A percentile compares a stretch with the other conserved stretches of the same genome.
phyloP scores from a whole-genome alignment of 1,140 invertebrate genomes.

The Scaptomyza hsui region DNA sequence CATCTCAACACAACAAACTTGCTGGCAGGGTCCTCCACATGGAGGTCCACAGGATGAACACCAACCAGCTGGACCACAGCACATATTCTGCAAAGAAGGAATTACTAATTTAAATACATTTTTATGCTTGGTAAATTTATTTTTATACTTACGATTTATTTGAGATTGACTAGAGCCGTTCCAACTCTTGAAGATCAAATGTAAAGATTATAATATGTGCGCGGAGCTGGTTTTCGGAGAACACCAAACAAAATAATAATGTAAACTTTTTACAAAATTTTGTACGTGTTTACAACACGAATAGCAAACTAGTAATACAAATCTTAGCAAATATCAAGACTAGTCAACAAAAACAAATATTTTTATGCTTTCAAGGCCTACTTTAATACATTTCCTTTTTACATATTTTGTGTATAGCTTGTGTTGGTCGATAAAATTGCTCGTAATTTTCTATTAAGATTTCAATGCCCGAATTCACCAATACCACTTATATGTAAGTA shows the following conservation, averaged over 20 bases:
- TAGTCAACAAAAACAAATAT: neutral
- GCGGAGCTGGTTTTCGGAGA: neutral
- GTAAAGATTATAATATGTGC: neutral
- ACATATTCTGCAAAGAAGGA: constrained; percentile 46
- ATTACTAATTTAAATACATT: no score
- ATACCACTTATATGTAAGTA: constrained; percentile 4
- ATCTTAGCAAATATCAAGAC: neutral
- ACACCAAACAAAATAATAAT: constrained; percentile 51
- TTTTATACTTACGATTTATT: constrained; percentile 16
- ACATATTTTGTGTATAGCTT: neutral
- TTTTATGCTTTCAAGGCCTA: constrained; percentile 11
- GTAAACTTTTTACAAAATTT: constrained; percentile 20
- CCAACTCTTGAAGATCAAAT: neutral
- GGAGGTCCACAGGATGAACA: constrained; percentile 57
- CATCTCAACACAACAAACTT: constrained; percentile 57
- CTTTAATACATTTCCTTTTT: neutral
- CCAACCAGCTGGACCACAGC: constrained; percentile 55
- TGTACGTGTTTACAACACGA: constrained; percentile 43
- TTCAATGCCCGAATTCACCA: neutral
- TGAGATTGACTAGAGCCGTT: no score
- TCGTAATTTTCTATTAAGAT: neutral
- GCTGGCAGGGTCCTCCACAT: constrained; percentile 37
- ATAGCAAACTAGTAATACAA: constrained; percentile 23
- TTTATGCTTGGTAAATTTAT: neutral
- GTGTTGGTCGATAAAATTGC: neutral